Percentiles rank a stretch among this genome's conserved stretches.
phyloP scores from a whole-genome alignment of 1,140 invertebrate genomes.

The Pentalonia nigronervosa region DNA sequence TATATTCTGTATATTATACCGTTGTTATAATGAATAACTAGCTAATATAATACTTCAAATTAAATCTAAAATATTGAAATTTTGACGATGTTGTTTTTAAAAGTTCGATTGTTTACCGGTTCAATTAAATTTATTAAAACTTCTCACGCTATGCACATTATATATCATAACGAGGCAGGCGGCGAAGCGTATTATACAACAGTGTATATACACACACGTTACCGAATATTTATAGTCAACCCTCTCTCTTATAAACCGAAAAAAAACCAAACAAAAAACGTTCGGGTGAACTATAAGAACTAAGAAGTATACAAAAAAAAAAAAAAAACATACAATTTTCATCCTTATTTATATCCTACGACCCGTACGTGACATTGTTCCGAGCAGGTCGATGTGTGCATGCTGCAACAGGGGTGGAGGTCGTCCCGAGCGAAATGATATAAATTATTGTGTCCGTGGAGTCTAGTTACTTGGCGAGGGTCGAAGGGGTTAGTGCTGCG shows the following conservation, averaged over 20 bases:
- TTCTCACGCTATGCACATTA: background rate
- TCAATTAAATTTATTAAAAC: slow-evolving; percentile 14
- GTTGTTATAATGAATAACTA: background rate
- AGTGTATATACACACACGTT: background rate
- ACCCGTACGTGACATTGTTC: slow-evolving; percentile 43
- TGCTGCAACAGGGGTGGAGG: background rate
- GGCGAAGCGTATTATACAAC: too few relatives aligned
- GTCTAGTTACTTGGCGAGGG: slow-evolving; percentile 24
- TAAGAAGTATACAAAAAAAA: slow-evolving; percentile 16
- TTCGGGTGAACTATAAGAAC: background rate
- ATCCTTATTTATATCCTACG: slow-evolving; percentile 39
- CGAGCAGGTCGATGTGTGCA: background rate
- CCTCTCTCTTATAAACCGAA: background rate
- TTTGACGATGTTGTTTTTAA: background rate
- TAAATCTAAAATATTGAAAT: background rate
- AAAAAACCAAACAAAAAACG: background rate
- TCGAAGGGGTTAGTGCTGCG: slow-evolving; percentile 28
- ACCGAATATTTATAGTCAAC: background rate
- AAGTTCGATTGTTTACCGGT: slow-evolving; percentile 20
- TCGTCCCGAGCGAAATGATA: background rate
- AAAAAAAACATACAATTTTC: slow-evolving; percentile 35
- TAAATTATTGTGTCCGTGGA: slow-evolving; percentile 38
- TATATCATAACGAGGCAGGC: background rate
- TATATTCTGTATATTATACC: background rate
- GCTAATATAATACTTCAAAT: background rate